Evolutionary conservation across 2,113 vertebrate species (phyloP), one percentile per base, ranked within the genome.

Genomic region (Protobothrops flavoviridis): DNA sequence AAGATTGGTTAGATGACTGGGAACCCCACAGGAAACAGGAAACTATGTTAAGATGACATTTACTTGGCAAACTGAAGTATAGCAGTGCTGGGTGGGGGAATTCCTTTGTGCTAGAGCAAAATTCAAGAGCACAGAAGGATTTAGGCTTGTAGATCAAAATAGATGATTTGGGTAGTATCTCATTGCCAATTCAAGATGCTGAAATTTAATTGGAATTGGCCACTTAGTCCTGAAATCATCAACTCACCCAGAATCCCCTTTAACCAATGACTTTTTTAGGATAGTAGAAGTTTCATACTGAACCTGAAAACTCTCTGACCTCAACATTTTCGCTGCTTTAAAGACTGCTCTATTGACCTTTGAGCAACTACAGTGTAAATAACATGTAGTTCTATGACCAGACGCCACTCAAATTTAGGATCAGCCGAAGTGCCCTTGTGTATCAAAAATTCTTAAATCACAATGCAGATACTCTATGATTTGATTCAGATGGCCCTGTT

Each of bases 21-120:
- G 94, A 74, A 94, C 94, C 95, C 95, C 94, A 87, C 91, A 97
- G 96, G 11, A 91, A 95, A 95, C 93, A 96, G 95, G 94, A 96
- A 95, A 94, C 93, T 94, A 90, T 94, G 89, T 94, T 96, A 95
- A 96, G 95, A 92, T 98, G 97, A 98, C 97, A 98, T 98, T 98
- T 98, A 96, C 92, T 95, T 93, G 94, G 94, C 92, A 95, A 97
- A 93, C 92, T 94, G 96, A 96, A 95, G 94, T 94, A 94, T 90
- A 96, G 90, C 93, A 95, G 39, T 94, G 96, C 96, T 97, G 85
- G 94, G 93, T 93, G 94, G 88, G 23, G 26, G 11, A 2, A 15
- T n/a, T 29, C 29, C 94, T 91, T 92, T 95, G 94, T 94, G 93
- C 95, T 92, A 93, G 95, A 97, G 90, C 43, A 93, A 97, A 97